A percentile compares a stretch with the other conserved stretches of the same genome.
phyloP scores from a whole-genome alignment of 2,797 vertebrate genomes.

The Nannoperca australis region DNA sequence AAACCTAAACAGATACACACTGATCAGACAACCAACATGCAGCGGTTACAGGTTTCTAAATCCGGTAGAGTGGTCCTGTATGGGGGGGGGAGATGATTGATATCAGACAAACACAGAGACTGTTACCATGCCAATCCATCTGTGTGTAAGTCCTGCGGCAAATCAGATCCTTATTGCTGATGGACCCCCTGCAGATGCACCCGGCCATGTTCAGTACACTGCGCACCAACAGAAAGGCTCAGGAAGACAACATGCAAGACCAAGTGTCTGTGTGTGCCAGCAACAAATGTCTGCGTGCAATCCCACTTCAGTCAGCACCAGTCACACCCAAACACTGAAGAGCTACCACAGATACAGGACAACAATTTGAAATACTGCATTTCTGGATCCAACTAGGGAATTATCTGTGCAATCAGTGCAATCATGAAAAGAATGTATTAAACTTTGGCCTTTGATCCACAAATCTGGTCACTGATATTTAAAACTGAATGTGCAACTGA shows the following conservation, averaged over 20 bases:
- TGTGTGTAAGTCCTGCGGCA: slow-evolving; percentile 42
- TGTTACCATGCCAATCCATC: slow-evolving; percentile 44
- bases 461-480: slow-evolving; percentile 5
- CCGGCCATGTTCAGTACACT: slow-evolving; percentile 14
- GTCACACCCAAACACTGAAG: slow-evolving; percentile 2
- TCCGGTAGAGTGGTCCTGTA: background rate
- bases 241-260: slow-evolving; percentile 5
- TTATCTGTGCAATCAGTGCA: background rate
- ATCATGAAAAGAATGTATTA: background rate
- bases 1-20: background rate
- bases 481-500: background rate
- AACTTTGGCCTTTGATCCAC: background rate
- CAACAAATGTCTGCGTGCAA: slow-evolving; percentile 15
- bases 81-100: slow-evolving; percentile 15
- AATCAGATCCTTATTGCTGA: slow-evolving; percentile 61
- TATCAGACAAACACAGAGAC: slow-evolving; percentile 51
- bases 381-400: background rate
- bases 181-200: slow-evolving; percentile 53
- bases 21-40: background rate
- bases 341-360: background rate
- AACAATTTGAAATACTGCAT: slow-evolving; percentile 10
- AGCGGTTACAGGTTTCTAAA: background rate
- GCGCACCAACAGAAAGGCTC: slow-evolving; percentile 34
- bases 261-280: slow-evolving; percentile 9
- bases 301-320: background rate